These are phyloP conservation scores for Eristalis arbustorum DNA, from an alignment of 2,888 invertebrate genomes.

Conservation along the genomic window DNA sequence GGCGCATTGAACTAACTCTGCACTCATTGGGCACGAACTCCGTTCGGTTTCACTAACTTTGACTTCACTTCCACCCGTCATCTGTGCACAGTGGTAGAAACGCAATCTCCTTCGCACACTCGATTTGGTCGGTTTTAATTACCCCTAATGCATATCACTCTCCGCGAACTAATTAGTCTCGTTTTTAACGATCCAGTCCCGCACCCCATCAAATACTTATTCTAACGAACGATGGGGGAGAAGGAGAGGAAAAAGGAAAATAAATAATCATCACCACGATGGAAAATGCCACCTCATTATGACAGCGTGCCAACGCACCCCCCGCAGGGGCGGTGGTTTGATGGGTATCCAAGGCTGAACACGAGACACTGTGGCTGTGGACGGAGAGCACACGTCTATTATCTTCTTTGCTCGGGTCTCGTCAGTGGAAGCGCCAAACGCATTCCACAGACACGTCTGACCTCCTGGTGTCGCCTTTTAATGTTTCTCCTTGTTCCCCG, in stretches of 20 bases:
- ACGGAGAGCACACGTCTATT: neutral
- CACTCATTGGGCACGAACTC: too few relatives aligned
- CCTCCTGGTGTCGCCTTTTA: neutral
- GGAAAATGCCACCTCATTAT: neutral
- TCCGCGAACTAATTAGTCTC: conserved; percentile 35
- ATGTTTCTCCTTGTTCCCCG: neutral
- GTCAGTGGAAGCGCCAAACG: conserved; percentile 39
- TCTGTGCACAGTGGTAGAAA: neutral
- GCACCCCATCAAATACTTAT: conserved; percentile 29
- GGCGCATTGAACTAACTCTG: too few relatives aligned
- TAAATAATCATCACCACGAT: conserved; percentile 22
- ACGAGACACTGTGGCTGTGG: neutral
- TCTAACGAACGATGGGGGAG: neutral
- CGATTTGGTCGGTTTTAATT: conserved; percentile 52
- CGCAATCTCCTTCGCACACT: conserved; percentile 10
- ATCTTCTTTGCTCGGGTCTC: conserved; percentile 13
- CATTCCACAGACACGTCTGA: conserved; percentile 40
- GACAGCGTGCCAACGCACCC: neutral
- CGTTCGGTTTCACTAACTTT: neutral
- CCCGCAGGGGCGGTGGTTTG: neutral
- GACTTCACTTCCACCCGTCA: neutral
- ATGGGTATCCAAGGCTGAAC: neutral
- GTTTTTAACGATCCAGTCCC: conserved; percentile 20
- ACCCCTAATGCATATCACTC: conserved; percentile 12
- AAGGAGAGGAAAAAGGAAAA: conserved; percentile 8